Base-by-base conservation (phyloP, 2,797 vertebrate genomes). In the Liasis olivaceus region DNA sequence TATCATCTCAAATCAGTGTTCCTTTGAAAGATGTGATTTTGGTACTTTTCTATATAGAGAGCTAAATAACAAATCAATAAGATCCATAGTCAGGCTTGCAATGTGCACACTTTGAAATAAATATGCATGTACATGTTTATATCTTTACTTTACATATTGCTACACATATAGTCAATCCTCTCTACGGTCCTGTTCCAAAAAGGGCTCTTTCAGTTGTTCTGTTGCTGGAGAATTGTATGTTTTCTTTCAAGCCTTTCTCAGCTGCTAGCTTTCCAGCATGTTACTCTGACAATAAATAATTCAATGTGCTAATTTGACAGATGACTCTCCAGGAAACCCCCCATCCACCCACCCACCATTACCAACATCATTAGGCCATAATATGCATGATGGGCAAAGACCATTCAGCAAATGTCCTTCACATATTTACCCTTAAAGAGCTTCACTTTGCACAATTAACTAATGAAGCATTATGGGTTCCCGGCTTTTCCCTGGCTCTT, bases 251-350 rank as follows among this genome's bases (percentile, higher is more conserved):
- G 95, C 95, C 94, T 90, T 96, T 97, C 98, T 98, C 98, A 98
- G 97, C 98, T 98, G 98, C 96, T 98, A 96, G 95, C 95, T 97
- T 97, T 97, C 96, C 96, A 97, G 96, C 96, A 97, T 98, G 98
- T 98, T 97, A 97, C 96, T 97, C 96, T 92, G 94, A 97, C 97
- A 97, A 98, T 98, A 98, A 98, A 98, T 98, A 98, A 98, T 98
- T 98, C 98, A 98, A 97, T 96, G 98, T 97, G 97, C 97, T 98
- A 98, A 98, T 98, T 98, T 98, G 98, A 98, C 98, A 98, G 97
- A 98, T 98, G 98, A 98, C 97, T 98, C 97, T 98, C 97, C 97
- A 94, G 98, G 97, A 98, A 97, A 96, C 97, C 97, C 96, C 97
- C 72, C 72, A 47, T 2, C 72, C 17, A 81, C 36, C 72, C 36